Conservation (phyloP, 2,113 vertebrate genomes). For the Aviceda subcristata region DNA sequence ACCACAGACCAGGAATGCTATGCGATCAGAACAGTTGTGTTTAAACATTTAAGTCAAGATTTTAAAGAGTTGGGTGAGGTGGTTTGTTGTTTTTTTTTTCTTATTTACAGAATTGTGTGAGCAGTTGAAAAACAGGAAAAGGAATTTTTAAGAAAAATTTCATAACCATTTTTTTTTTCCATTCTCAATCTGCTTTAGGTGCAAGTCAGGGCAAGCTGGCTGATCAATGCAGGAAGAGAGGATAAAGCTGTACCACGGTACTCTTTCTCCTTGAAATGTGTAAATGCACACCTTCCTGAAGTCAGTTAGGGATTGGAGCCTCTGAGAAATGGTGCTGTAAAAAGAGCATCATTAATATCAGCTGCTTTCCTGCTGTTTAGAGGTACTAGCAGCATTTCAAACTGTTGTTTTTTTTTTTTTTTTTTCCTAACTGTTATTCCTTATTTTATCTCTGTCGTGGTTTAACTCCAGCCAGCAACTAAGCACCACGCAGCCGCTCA, state of each 20-base stretch:
- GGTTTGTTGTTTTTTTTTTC: not conserved
- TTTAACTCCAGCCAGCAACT: no score
- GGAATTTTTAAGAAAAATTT: not conserved
- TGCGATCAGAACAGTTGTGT: not conserved
- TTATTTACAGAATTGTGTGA: not conserved
- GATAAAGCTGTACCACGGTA: not conserved
- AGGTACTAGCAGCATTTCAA: not conserved
- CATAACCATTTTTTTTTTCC: not conserved
- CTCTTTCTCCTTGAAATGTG: not conserved
- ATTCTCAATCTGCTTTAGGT: not conserved
- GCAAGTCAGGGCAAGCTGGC: not conserved
- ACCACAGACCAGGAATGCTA: not conserved
- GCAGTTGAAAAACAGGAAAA: not conserved
- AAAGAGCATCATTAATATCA: not conserved
- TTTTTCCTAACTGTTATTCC: not conserved
- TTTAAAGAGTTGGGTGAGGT: not conserved
- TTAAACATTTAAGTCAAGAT: not conserved
- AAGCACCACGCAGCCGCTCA: no score
- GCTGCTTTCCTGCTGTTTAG: not conserved
- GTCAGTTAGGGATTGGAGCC: not conserved
- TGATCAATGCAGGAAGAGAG: not conserved
- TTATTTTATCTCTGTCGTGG: not conserved
- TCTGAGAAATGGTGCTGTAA: not conserved
- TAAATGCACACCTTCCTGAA: not conserved
- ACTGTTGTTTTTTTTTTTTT: not conserved